Evolutionary conservation across 1,140 invertebrate species (phyloP).

Genomic region (Atopsyche davidsoni): DNA sequence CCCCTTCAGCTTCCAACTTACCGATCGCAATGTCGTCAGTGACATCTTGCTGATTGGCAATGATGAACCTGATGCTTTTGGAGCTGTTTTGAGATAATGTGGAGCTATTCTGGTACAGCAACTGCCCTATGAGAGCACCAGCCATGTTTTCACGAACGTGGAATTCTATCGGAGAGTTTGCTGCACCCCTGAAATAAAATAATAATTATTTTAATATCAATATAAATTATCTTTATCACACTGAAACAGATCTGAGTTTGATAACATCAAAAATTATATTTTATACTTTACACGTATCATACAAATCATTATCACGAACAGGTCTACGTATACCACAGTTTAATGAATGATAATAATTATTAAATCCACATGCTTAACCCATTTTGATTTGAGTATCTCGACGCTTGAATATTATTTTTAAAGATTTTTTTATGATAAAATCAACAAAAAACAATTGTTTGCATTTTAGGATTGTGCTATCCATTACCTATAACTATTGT

Average conservation of each 20-base stretch:
- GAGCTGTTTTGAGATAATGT: slow-evolving; percentile 35
- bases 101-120: slow-evolving; percentile 56
- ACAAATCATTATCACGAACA: not conserved
- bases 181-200: slow-evolving; percentile 52
- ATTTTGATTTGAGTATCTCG: no score
- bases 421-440: no score
- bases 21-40: slow-evolving; percentile 68
- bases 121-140: slow-evolving; percentile 67
- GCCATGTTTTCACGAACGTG: slow-evolving; percentile 71
- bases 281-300: not conserved
- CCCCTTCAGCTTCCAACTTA: slow-evolving; percentile 30
- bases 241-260: no score
- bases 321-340: not conserved
- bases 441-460: no score
- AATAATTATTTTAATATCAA: slow-evolving; percentile 27
- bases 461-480: no score
- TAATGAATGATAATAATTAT: not conserved
- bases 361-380: no score
- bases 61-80: slow-evolving; percentile 58
- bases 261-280: not conserved
- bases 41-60: slow-evolving; percentile 74
- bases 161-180: slow-evolving; percentile 62
- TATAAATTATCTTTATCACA: not conserved
- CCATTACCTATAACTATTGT: no score
- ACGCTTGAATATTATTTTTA: no score